phyloP scores from a whole-genome alignment of 2,113 vertebrate genomes.

The Otus sunia region DNA sequence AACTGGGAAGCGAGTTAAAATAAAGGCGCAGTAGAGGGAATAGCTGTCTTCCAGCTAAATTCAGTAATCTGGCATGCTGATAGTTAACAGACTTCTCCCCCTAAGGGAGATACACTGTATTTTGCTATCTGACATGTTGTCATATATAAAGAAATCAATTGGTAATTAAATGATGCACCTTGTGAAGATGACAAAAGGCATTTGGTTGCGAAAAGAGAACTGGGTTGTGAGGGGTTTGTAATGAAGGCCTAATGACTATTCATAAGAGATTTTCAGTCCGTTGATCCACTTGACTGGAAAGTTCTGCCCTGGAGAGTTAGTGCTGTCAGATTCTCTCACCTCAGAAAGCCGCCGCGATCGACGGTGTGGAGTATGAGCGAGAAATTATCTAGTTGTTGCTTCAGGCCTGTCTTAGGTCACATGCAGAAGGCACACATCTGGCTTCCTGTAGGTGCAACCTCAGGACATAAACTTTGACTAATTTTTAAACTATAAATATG shows the following conservation, averaged over 20 bases:
- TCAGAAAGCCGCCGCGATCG: constrained; percentile 93
- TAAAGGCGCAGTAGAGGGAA: constrained; percentile 53
- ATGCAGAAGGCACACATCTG: constrained; percentile 94
- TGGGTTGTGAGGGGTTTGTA: constrained; percentile 93
- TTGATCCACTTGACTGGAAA: constrained; percentile 99
- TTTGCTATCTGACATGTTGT: constrained; percentile 98
- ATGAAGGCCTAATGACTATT: constrained; percentile 99
- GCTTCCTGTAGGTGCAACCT: constrained; percentile 93
- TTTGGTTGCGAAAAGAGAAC: constrained; percentile 94
- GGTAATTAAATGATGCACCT: constrained; percentile 99
- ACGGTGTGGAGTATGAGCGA: constrained; percentile 90
- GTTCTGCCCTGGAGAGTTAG: constrained; percentile 98
- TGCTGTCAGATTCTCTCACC: constrained; percentile 99
- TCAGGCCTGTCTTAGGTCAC: constrained; percentile 91
- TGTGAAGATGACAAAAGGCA: constrained; percentile 99
- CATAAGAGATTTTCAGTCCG: constrained; percentile 98
- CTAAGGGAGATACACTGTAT: constrained; percentile 86
- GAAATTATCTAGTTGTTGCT: constrained; percentile 94
- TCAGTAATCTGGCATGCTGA: constrained; percentile 79
- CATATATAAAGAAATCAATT: constrained; percentile 99
- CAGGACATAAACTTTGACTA: constrained; percentile 85
- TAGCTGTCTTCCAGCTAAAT: constrained; percentile 69
- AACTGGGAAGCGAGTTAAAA: constrained; percentile 47
- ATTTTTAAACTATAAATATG: constrained; percentile 87
- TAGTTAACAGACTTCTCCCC: constrained; percentile 84